These are phyloP conservation scores for Phoenicopterus ruber DNA, from an alignment of 2,113 vertebrate species.

Conservation along the genomic window DNA sequence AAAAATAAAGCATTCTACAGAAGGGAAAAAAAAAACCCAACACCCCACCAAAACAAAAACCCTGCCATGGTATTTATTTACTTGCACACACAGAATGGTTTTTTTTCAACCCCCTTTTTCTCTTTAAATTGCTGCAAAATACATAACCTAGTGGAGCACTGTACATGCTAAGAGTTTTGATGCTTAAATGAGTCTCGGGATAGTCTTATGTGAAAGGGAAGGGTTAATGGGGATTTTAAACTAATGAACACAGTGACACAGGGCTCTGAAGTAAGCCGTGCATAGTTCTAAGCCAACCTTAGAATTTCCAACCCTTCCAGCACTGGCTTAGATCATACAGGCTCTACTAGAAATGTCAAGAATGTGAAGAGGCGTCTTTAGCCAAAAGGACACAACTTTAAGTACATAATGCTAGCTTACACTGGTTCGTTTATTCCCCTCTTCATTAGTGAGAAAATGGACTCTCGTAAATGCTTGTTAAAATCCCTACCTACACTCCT, in stretches of 20 bases:
- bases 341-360: constrained; percentile 86
- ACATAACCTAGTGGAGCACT: constrained; percentile 19
- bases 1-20: neutral
- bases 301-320: constrained; percentile 79
- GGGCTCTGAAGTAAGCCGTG: constrained; percentile 80
- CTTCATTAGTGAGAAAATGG: constrained; percentile 99
- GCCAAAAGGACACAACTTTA: constrained; percentile 92
- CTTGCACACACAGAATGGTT: neutral
- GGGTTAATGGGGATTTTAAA: constrained; percentile 79
- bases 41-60: neutral
- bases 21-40: neutral
- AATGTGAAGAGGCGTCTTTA: constrained; percentile 85
- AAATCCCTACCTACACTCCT: constrained; percentile 99
- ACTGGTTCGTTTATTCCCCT: constrained; percentile 97
- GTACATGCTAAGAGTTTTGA: constrained; percentile 47
- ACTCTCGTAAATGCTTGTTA: constrained; percentile 99
- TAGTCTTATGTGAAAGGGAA: constrained; percentile 69
- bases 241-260: constrained; percentile 81
- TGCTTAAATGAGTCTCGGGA: constrained; percentile 67
- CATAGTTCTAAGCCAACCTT: constrained; percentile 78
- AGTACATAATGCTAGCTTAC: constrained; percentile 93
- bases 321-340: constrained; percentile 82
- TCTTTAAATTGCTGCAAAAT: constrained; percentile 30
- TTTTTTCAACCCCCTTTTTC: neutral
- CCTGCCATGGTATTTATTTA: constrained; percentile 25